phyloP scores from a whole-genome alignment of 2,797 vertebrate species.

The Enteromius mattozi region DNA sequence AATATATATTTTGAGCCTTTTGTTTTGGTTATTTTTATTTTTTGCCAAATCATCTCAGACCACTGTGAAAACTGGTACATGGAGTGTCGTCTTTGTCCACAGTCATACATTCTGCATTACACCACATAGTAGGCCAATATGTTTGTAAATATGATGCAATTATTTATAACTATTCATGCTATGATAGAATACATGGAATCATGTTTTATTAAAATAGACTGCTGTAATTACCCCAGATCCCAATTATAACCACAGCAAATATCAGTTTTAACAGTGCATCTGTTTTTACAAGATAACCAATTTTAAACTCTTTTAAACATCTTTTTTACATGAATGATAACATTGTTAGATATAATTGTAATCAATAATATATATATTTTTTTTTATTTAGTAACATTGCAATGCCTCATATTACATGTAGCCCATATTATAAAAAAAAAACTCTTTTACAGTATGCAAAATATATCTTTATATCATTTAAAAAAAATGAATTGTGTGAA shows the following conservation, averaged over 20 bases:
- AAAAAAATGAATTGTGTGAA: not conserved
- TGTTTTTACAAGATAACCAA: slow-evolving; percentile 22
- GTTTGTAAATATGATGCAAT: slow-evolving; percentile 50
- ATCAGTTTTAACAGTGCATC: not conserved
- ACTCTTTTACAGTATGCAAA: slow-evolving; percentile 20
- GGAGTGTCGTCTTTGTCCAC: slow-evolving; percentile 59
- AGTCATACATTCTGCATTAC: slow-evolving; percentile 50
- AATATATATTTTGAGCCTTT: slow-evolving; percentile 75
- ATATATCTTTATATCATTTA: slow-evolving; percentile 10
- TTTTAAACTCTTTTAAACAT: slow-evolving; percentile 6
- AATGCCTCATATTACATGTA: slow-evolving; percentile 18
- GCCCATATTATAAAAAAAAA: slow-evolving; percentile 16
- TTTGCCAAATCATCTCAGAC: slow-evolving; percentile 73
- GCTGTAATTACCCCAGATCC: slow-evolving; percentile 7
- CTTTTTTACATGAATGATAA: slow-evolving; percentile 32
- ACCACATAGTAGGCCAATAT: slow-evolving; percentile 34
- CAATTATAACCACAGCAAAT: slow-evolving; percentile 22
- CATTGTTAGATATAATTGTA: slow-evolving; percentile 7
- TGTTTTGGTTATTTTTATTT: slow-evolving; percentile 69
- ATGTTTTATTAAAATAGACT: slow-evolving; percentile 4
- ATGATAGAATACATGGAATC: slow-evolving; percentile 34
- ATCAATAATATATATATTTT: not conserved
- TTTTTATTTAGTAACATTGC: slow-evolving; percentile 15
- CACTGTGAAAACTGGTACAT: slow-evolving; percentile 73
- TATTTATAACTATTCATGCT: slow-evolving; percentile 53